phyloP scores from a whole-genome alignment of 2,888 invertebrate species.

The Andrena haemorrhoa region DNA sequence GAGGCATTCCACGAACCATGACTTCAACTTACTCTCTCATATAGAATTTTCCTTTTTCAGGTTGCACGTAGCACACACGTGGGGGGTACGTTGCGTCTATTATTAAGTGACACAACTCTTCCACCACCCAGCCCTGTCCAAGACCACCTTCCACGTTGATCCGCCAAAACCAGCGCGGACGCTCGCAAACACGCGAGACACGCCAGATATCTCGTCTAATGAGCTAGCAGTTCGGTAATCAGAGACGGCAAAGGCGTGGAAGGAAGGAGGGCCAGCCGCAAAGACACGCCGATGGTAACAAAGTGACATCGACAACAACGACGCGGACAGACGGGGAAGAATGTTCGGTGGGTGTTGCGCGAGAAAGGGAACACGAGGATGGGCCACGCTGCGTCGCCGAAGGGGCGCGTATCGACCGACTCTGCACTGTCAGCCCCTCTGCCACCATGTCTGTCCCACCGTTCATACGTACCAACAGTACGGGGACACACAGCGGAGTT shows the following conservation, averaged over 20 bases:
- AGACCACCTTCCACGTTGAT: background rate
- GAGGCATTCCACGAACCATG: too few species aligned
- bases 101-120: too few species aligned
- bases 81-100: too few species aligned
- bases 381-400: conserved; percentile 71
- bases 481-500: conserved; percentile 64
- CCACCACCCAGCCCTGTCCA: background rate
- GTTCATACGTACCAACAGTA: conserved; percentile 70
- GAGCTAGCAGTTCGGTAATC: conserved; percentile 22
- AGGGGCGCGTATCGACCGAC: conserved; percentile 78
- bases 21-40: too few species aligned
- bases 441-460: conserved; percentile 63
- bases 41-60: too few species aligned
- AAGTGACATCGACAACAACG: conserved; percentile 52
- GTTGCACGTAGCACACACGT: too few species aligned
- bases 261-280: background rate
- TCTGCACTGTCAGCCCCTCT: conserved; percentile 67
- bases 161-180: too few species aligned
- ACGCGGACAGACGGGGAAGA: conserved; percentile 47
- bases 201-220: background rate
- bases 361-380: conserved; percentile 47
- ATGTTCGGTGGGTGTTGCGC: conserved; percentile 47
- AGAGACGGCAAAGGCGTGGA: conserved; percentile 21
- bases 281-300: conserved; percentile 42
- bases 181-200: conserved; percentile 3